phyloP scores from a whole-genome alignment of 2,797 vertebrate genomes.

The Sebastes kiyomatsui region DNA sequence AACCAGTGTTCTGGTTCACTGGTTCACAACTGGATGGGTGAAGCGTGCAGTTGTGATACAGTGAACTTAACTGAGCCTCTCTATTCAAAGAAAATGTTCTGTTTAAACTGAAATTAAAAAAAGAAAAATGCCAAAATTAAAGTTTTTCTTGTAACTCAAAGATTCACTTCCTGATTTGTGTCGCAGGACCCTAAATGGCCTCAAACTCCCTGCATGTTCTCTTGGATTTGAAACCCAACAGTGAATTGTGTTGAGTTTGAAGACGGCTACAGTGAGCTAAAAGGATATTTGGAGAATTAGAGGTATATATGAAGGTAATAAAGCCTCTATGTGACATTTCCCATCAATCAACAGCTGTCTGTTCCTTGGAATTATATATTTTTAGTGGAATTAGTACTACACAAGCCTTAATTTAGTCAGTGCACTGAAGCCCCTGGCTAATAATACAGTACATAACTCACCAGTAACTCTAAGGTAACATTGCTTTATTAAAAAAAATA shows the following conservation, averaged over 20 bases:
- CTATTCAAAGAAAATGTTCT: conserved; percentile 1
- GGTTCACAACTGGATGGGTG: conserved; percentile 22
- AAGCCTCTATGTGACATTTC: background rate
- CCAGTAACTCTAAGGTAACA: background rate
- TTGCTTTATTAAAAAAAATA: background rate
- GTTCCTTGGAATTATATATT: background rate
- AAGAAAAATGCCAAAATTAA: background rate
- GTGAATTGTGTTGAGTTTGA: background rate
- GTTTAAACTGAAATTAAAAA: background rate
- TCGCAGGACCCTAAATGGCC: conserved; percentile 15
- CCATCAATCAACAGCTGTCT: background rate
- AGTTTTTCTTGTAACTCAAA: conserved; percentile 37
- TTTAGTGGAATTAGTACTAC: background rate
- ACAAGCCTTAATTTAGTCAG: background rate
- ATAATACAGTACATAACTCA: background rate
- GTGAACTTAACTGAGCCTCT: background rate
- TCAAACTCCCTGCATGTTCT: background rate
- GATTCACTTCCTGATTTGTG: conserved; percentile 66
- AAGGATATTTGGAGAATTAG: background rate
- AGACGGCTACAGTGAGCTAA: background rate
- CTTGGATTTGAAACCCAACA: background rate
- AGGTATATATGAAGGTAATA: background rate
- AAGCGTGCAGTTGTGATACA: background rate
- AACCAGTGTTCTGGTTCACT: conserved; percentile 27
- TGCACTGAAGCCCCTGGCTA: background rate